Base-by-base conservation (phyloP, 2,113 vertebrate species). In the Hirundichthys speculiger region DNA sequence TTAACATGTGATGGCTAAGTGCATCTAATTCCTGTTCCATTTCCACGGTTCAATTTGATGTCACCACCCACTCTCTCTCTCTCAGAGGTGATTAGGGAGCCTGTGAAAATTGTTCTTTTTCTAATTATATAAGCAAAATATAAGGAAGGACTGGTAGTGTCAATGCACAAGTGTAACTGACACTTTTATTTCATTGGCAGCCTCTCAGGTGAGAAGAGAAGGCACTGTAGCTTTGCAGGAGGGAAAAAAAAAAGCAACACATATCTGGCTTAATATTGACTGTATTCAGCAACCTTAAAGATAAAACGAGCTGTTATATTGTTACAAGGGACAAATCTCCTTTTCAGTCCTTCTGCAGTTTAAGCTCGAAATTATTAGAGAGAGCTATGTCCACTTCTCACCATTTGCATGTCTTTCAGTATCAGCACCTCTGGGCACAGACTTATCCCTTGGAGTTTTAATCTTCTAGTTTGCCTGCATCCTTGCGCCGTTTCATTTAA, bases 1-100 rank as follows among this genome's bases (percentile, higher is more conserved):
- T 92, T 91, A 91, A 91, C 90, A 86, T 90, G 79, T 87, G 85
- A 90, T 82, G 87, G 87, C 89, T 86, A 88, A 92, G 87, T 88
- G 88, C 88, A 84, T 87, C 86, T 88, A 89, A 85, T 89, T 90
- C 90, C 83, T 89, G 91, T 88, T 90, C 89, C 86, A 90, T 89
- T 92, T 90, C 75, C 80, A 79, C 47, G 77, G 84, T 88, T 84
- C 81, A 90, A 75, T 85, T 86, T 86, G 79, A 86, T 89, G 90
- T 85, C 85, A 80, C 85, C 86, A 78, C 90, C 89, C 88, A 89
- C 89, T 85, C 86, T 72, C 74, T 78, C 74, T 78, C 64, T 66
- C 83, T 78, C 79, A 20, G 63, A 85, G 87, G 83, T 86, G 86
- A 90, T 91, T 87, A 90, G 86, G 34, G 51, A 64, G 79, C 79